Conservation (phyloP, 2,797 vertebrate species). For the Anolis apletophallus region DNA sequence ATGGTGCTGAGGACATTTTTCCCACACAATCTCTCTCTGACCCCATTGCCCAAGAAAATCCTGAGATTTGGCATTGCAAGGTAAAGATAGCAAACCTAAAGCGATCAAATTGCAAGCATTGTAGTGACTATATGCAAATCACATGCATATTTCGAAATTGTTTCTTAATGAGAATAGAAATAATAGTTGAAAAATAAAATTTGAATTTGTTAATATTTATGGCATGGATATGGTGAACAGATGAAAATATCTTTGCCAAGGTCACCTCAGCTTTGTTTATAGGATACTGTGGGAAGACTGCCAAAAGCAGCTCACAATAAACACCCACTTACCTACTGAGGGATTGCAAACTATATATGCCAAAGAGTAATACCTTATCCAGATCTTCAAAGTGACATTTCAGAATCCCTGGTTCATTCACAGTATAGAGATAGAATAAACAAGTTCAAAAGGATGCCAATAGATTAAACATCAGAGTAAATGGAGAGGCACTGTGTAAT, state of each 20-base stretch:
- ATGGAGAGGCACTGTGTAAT: neutral
- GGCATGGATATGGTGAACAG: neutral
- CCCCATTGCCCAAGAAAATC: no score
- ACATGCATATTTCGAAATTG: neutral
- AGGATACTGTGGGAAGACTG: no score
- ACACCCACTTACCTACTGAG: neutral
- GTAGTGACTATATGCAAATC: neutral
- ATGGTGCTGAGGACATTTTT: neutral
- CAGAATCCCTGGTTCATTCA: neutral
- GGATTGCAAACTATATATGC: neutral
- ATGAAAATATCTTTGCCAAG: neutral
- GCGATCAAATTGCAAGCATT: neutral
- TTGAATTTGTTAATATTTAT: neutral
- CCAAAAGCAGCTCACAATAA: neutral
- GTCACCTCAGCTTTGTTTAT: no score
- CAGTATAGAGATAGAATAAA: neutral
- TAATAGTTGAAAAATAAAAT: neutral
- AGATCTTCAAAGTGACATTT: neutral
- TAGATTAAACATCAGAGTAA: constrained; percentile 6
- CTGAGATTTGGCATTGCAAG: neutral
- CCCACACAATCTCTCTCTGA: neutral
- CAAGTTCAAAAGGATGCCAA: neutral
- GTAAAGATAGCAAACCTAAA: neutral
- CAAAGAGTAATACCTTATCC: neutral
- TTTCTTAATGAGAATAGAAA: neutral